phyloP scores from a whole-genome alignment of 2,113 vertebrate species.

The Camelus dromedarius region DNA sequence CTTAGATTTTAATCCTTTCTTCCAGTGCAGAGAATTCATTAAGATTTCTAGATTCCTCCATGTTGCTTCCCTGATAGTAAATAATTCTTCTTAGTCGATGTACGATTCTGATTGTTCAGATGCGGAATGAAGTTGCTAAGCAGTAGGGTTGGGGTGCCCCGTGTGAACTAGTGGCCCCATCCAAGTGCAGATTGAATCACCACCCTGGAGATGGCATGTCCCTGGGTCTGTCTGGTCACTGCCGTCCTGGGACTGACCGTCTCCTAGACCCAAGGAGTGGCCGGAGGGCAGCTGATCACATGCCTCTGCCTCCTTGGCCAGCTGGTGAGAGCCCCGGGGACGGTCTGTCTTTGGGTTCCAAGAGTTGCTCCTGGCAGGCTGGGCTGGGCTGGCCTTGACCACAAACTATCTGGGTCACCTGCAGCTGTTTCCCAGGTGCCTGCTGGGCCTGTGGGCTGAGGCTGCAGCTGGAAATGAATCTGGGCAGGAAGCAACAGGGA shows the following conservation, averaged over 20 bases:
- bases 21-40: conserved; percentile 75
- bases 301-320: not conserved
- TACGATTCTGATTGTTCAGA: not conserved
- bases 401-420: conserved; percentile 30
- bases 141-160: not conserved
- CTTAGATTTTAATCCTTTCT: conserved; percentile 73
- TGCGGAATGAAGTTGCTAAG: not conserved
- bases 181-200: not conserved
- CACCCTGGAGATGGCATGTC: not conserved
- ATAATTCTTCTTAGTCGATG: conserved; percentile 24
- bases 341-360: not conserved
- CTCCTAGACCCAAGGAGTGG: not conserved
- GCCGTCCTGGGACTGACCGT: not conserved
- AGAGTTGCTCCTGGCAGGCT: not conserved
- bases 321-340: not conserved
- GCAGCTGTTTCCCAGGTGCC: conserved; percentile 40
- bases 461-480: not conserved
- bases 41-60: conserved; percentile 65
- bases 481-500: conserved; percentile 33
- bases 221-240: not conserved
- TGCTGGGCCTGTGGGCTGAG: not conserved
- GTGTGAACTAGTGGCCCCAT: not conserved
- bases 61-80: conserved; percentile 50
- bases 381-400: not conserved
- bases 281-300: not conserved